Percentiles rank a stretch among this genome's conserved stretches.
Conservation (phyloP, 2,113 vertebrate genomes). For the Plectropomus leopardus region DNA sequence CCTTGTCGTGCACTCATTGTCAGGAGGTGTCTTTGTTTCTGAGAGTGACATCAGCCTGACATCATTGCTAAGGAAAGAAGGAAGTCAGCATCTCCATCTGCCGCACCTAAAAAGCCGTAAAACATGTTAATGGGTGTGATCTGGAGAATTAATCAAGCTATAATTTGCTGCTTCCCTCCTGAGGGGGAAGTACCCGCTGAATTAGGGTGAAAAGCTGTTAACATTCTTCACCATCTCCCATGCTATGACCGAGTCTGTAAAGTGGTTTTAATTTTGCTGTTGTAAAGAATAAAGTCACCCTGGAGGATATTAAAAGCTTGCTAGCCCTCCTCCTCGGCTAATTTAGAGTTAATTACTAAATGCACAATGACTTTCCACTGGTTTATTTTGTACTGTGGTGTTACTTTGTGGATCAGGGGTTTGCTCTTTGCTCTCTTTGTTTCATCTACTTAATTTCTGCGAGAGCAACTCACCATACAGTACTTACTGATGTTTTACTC, state of each 20-base stretch:
- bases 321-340: slow-evolving; percentile 31
- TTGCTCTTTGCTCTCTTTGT: slow-evolving; percentile 4
- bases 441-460: not conserved
- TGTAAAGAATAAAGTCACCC: slow-evolving; percentile 65
- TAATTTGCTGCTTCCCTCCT: slow-evolving; percentile 62
- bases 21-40: slow-evolving; percentile 7
- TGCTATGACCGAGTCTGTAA: slow-evolving; percentile 72
- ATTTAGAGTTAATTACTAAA: slow-evolving; percentile 67
- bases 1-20: not conserved
- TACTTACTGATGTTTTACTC: slow-evolving; percentile 4
- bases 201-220: slow-evolving; percentile 57
- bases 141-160: slow-evolving; percentile 67
- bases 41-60: slow-evolving; percentile 31
- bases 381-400: slow-evolving; percentile 34
- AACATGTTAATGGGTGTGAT: slow-evolving; percentile 69
- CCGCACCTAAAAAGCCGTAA: slow-evolving; percentile 51
- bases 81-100: slow-evolving; percentile 30
- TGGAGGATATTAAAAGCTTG: slow-evolving; percentile 64
- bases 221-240: slow-evolving; percentile 63
- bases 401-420: slow-evolving; percentile 39
- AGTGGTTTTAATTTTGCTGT: slow-evolving; percentile 70
- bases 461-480: not conserved
- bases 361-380: slow-evolving; percentile 48
- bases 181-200: slow-evolving; percentile 42
- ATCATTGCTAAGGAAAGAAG: slow-evolving; percentile 13